phyloP scores from a whole-genome alignment of 2,113 vertebrate species.

The Pithys albifrons region DNA sequence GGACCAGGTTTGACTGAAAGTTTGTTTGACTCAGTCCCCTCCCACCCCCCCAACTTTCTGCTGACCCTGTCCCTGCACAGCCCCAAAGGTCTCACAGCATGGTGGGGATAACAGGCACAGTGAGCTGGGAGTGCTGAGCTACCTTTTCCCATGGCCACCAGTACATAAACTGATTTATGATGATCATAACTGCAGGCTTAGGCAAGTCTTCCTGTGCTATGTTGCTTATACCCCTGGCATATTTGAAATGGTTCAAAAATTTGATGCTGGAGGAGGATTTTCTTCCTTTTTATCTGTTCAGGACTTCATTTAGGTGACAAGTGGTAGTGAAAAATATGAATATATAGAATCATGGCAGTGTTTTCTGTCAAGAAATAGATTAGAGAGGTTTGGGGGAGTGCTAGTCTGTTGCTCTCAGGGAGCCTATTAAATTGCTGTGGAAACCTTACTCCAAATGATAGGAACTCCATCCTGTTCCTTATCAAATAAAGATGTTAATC shows the following conservation, averaged over 20 bases:
- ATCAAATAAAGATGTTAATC: constrained; percentile 22
- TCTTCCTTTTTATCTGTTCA: not conserved
- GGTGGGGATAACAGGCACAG: not conserved
- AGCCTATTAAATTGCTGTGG: not conserved
- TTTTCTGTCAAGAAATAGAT: constrained; percentile 10
- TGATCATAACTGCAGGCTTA: not conserved
- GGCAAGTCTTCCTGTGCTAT: not conserved
- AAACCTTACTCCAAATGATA: not conserved
- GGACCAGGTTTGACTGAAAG: not conserved
- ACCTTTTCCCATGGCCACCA: not conserved
- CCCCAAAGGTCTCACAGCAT: accelerated
- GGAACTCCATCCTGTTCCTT: not conserved
- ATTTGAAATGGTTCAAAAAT: not conserved
- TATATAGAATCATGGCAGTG: not conserved
- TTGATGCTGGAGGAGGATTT: not conserved
- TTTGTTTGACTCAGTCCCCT: not conserved
- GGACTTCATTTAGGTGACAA: not conserved
- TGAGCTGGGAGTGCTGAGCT: not conserved
- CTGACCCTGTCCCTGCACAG: not conserved
- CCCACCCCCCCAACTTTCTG: not conserved
- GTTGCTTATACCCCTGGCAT: not conserved
- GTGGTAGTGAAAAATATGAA: not conserved
- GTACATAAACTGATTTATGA: not conserved
- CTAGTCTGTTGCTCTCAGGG: not conserved
- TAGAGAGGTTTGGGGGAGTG: not conserved